Conservation (phyloP, 2,888 invertebrate species). For the Bugulina stolonifera region DNA sequence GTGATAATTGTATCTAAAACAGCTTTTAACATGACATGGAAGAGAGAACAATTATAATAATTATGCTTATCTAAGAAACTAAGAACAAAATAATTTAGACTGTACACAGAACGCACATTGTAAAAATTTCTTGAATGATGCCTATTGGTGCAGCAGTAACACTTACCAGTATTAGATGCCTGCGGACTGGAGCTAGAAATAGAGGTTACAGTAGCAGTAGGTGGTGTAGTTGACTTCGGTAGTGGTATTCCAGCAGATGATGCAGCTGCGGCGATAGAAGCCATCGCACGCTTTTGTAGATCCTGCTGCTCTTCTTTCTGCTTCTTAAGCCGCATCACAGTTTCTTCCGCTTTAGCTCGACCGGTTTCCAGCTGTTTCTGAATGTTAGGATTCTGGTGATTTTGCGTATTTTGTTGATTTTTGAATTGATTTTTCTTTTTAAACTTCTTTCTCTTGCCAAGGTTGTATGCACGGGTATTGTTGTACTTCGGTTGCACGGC, state of each 20-base stretch:
- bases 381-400: conserved; percentile 18
- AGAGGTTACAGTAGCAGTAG: not conserved
- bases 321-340: conserved; percentile 15
- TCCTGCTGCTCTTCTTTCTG: conserved; percentile 19
- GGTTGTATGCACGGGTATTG: conserved; percentile 13
- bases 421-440: conserved; percentile 24
- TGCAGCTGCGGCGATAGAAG: not conserved
- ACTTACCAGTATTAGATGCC: conserved; percentile 5
- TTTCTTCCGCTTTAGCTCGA: conserved; percentile 4
- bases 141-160: too few species aligned
- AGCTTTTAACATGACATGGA: not conserved
- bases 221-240: not conserved
- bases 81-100: too few species aligned
- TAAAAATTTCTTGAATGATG: too few species aligned
- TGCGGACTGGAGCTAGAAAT: not conserved
- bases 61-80: too few species aligned
- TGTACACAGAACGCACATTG: too few species aligned
- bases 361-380: conserved; percentile 25
- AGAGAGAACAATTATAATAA: too few species aligned
- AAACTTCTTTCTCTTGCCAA: conserved; percentile 17
- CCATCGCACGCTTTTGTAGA: conserved; percentile 24
- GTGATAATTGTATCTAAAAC: not conserved
- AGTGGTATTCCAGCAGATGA: conserved; percentile 22
- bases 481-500: conserved; percentile 20
- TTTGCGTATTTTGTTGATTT: conserved; percentile 17